Base-by-base conservation (phyloP, 92 coral and sea anemone genomes). In the Parazoanthus darwini region DNA sequence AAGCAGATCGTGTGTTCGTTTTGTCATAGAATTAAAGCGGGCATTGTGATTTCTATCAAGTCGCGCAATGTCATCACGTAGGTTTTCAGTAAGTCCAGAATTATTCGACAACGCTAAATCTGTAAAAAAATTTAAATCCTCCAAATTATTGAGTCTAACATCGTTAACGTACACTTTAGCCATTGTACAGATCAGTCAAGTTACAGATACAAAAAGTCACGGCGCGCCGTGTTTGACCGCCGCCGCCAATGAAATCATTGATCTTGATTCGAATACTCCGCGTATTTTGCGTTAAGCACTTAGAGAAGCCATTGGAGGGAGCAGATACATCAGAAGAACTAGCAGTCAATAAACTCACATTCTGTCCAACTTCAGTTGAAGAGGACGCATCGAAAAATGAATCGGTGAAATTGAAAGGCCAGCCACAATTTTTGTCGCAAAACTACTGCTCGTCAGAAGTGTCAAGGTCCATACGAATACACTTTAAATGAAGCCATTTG, bases 361-460 rank as follows among this genome's bases (percentile, higher is more conserved):
- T 77, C 56, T 5, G 33, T 3, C 65, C 89, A 74, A n/a, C 33
- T 29, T 29, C 33, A 29, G 33, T 29, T 38, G 89, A 73, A 11
- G 26, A 42, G 38, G 82, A 86, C 48, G 63, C 46, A 56, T 76
- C 89, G 6, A 86, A 86, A 35, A 86, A 74, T 51, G 76, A 88
- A 44, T 88, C 90, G 25, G 86, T 39, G 82, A 79, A 88, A 78
- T 86, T 76, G 38, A 88, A 79, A 7, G 86, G 79, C 85, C 78
- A 58, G 54, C 59, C 85, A 77, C 90, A 88, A 23, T 79, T 87
- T 8, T 33, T 44, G 85, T 54, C 85, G 29, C 72, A 51, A 50
- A 54, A 35, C 43, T 74, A 38, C 59, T 50, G 74, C 29, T 86
- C 89, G 14, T 63, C 68, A 86, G 82, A 86, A 86, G 70, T 20